Percentiles rank a stretch among this genome's conserved stretches.
These are phyloP conservation scores for Pogonognathellus flavescens DNA, from an alignment of 1,140 invertebrate genomes.

Conservation along the genomic window DNA sequence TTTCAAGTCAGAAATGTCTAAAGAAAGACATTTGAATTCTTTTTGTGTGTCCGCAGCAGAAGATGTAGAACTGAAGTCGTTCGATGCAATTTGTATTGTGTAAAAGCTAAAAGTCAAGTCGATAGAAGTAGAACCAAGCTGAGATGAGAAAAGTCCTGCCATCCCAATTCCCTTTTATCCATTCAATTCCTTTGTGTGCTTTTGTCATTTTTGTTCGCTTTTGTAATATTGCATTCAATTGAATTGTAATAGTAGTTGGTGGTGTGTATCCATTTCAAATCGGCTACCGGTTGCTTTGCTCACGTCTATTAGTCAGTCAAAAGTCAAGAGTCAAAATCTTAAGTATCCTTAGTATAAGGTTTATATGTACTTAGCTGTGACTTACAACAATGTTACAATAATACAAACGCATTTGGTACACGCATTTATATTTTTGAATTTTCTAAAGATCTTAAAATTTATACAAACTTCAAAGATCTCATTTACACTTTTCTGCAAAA, in stretches of 20 bases:
- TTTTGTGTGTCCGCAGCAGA: neutral
- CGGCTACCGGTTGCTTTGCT: slow-evolving; percentile 33
- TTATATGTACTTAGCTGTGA: neutral
- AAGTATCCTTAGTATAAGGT: neutral
- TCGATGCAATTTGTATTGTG: neutral
- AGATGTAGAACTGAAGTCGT: neutral
- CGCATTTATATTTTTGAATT: too few relatives aligned
- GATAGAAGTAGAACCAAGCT: neutral
- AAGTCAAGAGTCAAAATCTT: neutral
- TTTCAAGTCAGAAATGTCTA: neutral
- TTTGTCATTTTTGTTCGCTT: slow-evolving; percentile 27
- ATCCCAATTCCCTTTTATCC: slow-evolving; percentile 37
- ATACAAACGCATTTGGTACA: too few relatives aligned
- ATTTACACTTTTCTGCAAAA: too few relatives aligned
- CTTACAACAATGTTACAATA: neutral
- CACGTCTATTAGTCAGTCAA: slow-evolving; percentile 24
- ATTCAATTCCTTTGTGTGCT: slow-evolving; percentile 15
- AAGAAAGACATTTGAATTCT: slow-evolving; percentile 3
- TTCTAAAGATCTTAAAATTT: too few relatives aligned
- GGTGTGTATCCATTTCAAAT: slow-evolving; percentile 36
- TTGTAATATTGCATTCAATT: slow-evolving; percentile 23
- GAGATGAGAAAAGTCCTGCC: neutral
- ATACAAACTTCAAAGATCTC: too few relatives aligned
- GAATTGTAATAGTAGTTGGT: too few relatives aligned
- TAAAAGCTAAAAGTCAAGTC: slow-evolving; percentile 14